A percentile compares a stretch with the other conserved stretches of the same genome.
Evolutionary conservation across 2,113 vertebrate genomes (phyloP).

Genomic region (Haemorhous mexicanus): DNA sequence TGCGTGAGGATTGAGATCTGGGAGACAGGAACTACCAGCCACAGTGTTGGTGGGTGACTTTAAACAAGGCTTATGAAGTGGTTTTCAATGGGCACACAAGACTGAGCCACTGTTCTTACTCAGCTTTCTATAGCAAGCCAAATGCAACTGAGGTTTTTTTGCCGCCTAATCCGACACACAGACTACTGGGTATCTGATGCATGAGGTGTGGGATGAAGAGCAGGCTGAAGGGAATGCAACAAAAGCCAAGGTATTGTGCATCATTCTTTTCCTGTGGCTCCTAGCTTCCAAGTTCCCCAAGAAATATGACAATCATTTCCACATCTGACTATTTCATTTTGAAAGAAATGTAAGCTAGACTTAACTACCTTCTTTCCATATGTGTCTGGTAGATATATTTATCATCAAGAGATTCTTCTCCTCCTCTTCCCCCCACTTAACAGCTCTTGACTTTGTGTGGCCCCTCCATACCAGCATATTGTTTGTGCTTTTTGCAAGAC

Average conservation of each 20-base stretch:
- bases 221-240: neutral
- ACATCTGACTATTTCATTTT: neutral
- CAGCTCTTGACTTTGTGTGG: conserved; percentile 72
- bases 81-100: neutral
- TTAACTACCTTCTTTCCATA: neutral
- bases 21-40: neutral
- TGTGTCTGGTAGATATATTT: neutral
- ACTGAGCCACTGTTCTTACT: neutral
- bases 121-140: neutral
- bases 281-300: neutral
- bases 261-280: neutral
- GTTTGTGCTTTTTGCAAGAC: conserved; percentile 63
- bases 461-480: conserved; percentile 34
- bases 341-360: neutral
- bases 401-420: neutral
- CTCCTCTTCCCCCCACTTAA: neutral
- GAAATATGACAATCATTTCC: neutral
- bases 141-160: neutral
- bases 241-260: neutral
- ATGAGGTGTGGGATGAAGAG: fast-evolving
- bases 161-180: neutral
- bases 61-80: neutral
- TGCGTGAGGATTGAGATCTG: neutral
- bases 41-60: neutral
- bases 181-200: neutral